phyloP scores from a whole-genome alignment of 2,888 invertebrate species.

The Lycia hirtaria region DNA sequence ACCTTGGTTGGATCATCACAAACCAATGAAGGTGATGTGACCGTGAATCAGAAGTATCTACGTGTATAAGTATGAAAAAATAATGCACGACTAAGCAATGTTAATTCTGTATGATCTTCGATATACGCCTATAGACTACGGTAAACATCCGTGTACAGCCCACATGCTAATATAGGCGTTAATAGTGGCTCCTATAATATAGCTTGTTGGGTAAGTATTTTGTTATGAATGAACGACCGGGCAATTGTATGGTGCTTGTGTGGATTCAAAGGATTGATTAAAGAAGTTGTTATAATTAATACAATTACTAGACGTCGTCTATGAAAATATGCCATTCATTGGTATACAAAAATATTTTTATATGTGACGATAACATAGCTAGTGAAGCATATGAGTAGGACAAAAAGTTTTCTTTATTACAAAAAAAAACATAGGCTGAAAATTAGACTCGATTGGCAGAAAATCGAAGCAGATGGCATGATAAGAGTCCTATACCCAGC shows the following conservation, averaged over 20 bases:
- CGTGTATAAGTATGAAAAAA: conserved; percentile 57
- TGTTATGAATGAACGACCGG: conserved; percentile 29
- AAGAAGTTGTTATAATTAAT: conserved; percentile 14
- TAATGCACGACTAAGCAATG: conserved; percentile 51
- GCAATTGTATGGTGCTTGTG: conserved; percentile 4
- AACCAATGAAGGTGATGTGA: conserved; percentile 55
- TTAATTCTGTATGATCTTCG: conserved; percentile 33
- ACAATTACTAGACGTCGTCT: conserved; percentile 9
- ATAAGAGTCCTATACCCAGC: too few species aligned
- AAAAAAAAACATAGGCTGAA: too few species aligned
- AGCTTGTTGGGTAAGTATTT: conserved; percentile 15
- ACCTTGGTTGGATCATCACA: conserved; percentile 60
- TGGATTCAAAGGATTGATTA: conserved; percentile 20
- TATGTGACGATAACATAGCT: not conserved
- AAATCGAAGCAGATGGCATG: too few species aligned
- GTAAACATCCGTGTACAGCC: conserved; percentile 44
- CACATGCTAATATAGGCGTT: conserved; percentile 25
- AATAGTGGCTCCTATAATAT: conserved; percentile 13
- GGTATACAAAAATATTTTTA: conserved; percentile 1
- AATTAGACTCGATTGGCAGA: too few species aligned
- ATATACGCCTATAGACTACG: conserved; percentile 26
- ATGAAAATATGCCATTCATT: conserved; percentile 15
- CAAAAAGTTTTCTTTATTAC: not conserved
- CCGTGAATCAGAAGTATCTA: conserved; percentile 58
- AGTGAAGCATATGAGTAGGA: not conserved